These are phyloP conservation scores for Pardalotus punctatus DNA, from an alignment of 2,113 vertebrate species.

Conservation along the genomic window DNA sequence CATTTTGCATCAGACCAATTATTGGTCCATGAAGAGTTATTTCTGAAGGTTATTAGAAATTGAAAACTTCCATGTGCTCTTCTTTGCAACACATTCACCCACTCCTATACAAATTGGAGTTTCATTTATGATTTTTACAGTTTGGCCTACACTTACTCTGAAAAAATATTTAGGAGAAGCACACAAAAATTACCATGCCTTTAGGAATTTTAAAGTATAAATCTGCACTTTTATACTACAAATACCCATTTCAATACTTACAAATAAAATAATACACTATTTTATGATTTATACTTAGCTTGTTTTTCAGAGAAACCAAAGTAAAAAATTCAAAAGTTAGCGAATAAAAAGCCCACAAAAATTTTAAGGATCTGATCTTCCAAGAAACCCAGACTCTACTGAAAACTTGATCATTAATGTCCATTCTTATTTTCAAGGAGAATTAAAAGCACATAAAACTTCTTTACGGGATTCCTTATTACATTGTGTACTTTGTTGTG, in stretches of 20 bases:
- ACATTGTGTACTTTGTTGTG: neutral
- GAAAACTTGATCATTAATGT: neutral
- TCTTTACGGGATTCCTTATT: neutral
- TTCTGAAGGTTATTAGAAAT: constrained; percentile 40
- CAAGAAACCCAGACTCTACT: neutral
- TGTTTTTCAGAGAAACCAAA: neutral
- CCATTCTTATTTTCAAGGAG: neutral
- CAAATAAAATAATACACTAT: neutral
- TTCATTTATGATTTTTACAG: neutral
- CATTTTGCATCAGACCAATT: constrained; percentile 14
- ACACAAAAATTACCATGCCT: neutral
- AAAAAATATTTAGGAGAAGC: neutral
- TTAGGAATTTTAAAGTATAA: neutral
- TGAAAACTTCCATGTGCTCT: neutral
- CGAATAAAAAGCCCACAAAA: neutral
- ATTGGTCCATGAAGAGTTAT: constrained; percentile 12
- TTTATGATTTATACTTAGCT: neutral
- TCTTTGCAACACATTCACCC: neutral
- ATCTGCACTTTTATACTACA: neutral
- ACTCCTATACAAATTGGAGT: neutral
- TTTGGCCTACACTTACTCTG: neutral
- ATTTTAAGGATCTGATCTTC: neutral
- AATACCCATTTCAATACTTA: neutral
- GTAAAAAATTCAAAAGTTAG: neutral
- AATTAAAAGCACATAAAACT: neutral